Conservation (phyloP, 2,113 vertebrate genomes). For the Cochlearius cochlearius region DNA sequence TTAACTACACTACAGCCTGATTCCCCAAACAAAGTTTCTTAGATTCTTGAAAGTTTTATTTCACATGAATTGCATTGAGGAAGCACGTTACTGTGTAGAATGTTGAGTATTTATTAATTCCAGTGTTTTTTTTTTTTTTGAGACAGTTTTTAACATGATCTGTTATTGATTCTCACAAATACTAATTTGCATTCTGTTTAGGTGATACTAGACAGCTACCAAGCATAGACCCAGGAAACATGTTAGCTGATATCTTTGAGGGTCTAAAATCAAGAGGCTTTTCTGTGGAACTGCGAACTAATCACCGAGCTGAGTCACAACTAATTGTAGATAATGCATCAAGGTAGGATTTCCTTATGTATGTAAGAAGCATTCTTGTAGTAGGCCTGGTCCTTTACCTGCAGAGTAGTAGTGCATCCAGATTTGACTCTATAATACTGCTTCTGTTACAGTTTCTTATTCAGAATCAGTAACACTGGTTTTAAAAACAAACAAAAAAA, state of each 20-base stretch:
- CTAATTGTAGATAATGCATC: slow-evolving; percentile 83
- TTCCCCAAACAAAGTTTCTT: not conserved
- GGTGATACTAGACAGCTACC: slow-evolving; percentile 85
- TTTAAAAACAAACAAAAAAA: not conserved
- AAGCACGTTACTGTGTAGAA: not conserved
- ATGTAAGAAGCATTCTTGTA: not conserved
- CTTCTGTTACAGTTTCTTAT: not conserved
- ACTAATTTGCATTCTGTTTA: slow-evolving; percentile 13
- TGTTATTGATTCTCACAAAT: not conserved
- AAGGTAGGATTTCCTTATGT: slow-evolving; percentile 66
- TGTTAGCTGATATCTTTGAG: slow-evolving; percentile 78
- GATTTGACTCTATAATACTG: not conserved
- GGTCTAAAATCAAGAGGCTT: slow-evolving; percentile 69
- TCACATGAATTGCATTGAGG: not conserved
- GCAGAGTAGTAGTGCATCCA: not conserved
- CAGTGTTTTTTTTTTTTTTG: not conserved
- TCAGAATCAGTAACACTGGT: not conserved
- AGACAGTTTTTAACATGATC: not conserved
- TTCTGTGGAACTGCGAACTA: slow-evolving; percentile 81
- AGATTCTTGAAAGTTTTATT: not conserved
- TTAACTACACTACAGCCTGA: not conserved
- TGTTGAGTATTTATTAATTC: not conserved
- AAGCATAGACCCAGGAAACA: slow-evolving; percentile 85
- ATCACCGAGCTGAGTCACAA: slow-evolving; percentile 84
- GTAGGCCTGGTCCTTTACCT: not conserved